A percentile compares a stretch with the other conserved stretches of the same genome.
Evolutionary conservation across 1,140 invertebrate species (phyloP).

Genomic region (Halesus radiatus): DNA sequence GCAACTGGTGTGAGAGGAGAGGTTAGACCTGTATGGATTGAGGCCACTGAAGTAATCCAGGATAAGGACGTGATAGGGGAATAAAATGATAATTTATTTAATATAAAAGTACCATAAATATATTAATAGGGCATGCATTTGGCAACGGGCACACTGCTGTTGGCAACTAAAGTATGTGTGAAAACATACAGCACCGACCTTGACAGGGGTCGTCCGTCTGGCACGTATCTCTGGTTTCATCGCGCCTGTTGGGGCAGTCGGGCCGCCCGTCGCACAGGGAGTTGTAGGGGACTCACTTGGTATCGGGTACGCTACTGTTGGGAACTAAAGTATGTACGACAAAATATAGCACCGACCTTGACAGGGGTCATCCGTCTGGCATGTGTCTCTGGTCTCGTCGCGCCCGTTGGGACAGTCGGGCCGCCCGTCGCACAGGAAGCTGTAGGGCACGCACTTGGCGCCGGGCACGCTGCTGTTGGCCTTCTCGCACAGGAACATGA

Average conservation of each 20-base stretch:
- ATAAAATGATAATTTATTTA: no score
- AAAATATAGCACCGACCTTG: constrained; percentile 5
- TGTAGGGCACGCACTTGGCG: constrained; percentile 34
- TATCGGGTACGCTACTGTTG: no score
- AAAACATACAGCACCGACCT: neutral
- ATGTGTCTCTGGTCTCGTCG: constrained; percentile 45
- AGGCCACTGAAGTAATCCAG: no score
- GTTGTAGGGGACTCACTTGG: constrained; percentile 34
- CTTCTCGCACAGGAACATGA: constrained; percentile 17
- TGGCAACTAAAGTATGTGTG: no score
- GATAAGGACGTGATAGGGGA: no score
- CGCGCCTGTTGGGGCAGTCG: constrained; percentile 44
- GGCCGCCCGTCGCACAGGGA: constrained; percentile 50
- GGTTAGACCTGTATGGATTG: no score
- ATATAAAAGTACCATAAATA: no score
- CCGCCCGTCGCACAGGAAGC: constrained; percentile 47
- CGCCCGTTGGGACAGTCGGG: constrained; percentile 45
- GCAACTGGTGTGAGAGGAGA: no score
- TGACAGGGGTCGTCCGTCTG: constrained; percentile 47
- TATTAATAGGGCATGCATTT: no score
- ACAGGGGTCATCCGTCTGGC: constrained; percentile 50
- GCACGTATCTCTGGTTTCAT: constrained; percentile 45
- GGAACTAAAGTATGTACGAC: no score
- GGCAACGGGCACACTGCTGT: no score
- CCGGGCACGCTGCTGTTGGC: neutral